Conservation (phyloP, 2,888 invertebrate genomes). For the Agrilus biguttatus region DNA sequence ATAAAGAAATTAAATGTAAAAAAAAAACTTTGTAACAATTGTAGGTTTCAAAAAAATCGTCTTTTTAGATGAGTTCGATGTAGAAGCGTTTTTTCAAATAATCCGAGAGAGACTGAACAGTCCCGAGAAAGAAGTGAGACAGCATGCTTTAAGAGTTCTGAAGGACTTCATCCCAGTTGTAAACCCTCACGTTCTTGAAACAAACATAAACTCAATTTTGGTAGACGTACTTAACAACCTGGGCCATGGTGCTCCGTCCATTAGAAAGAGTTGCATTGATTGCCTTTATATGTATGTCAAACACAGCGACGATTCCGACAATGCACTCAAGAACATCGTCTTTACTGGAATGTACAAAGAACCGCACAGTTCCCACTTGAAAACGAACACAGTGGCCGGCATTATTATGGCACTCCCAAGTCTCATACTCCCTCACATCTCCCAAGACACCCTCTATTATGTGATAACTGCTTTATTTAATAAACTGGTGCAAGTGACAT, state of each 20-base stretch:
- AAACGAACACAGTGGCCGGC: conserved; percentile 46
- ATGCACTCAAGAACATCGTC: conserved; percentile 48
- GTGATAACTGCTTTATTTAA: conserved; percentile 29
- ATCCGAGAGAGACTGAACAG: conserved; percentile 58
- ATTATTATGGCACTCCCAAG: conserved; percentile 51
- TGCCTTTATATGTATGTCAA: conserved; percentile 58
- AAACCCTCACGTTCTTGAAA: conserved; percentile 46
- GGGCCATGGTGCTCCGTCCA: conserved; percentile 66
- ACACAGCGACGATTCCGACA: conserved; percentile 52
- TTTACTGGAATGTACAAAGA: conserved; percentile 50
- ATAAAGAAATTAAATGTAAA: too few relatives aligned
- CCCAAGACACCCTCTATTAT: conserved; percentile 31
- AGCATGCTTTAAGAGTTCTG: conserved; percentile 66
- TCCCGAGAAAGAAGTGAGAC: conserved; percentile 73
- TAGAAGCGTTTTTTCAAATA: conserved; percentile 51
- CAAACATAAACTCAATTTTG: conserved; percentile 45
- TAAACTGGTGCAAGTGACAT: conserved; percentile 32
- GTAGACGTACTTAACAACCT: conserved; percentile 63
- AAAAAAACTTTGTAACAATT: too few relatives aligned
- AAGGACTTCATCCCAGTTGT: conserved; percentile 66
- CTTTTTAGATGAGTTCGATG: conserved; percentile 22
- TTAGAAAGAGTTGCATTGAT: conserved; percentile 66
- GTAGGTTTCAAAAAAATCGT: background rate
- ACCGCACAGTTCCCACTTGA: conserved; percentile 37
- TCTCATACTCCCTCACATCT: conserved; percentile 39